Evolutionary conservation across 2,797 vertebrate species (phyloP), one percentile per base, ranked within the genome.

Genomic region (Tarsius wallacei): DNA sequence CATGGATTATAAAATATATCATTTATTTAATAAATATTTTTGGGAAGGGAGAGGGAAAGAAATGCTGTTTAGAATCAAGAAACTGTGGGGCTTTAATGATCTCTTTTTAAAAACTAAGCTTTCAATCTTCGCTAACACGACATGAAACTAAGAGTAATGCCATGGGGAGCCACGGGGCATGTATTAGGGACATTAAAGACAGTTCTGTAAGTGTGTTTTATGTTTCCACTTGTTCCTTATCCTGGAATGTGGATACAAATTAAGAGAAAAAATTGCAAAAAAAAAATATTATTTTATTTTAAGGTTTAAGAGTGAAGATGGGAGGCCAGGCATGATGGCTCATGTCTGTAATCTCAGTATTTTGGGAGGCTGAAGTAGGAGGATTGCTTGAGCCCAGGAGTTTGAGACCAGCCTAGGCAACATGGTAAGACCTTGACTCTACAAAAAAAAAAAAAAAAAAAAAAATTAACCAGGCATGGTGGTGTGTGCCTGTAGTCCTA

Each of bases 11-110:
- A 66, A 91, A 31, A 16, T 14, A 1, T 64, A 36, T 59, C 26
- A 87, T 78, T 33, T 73, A 47, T 31, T 78, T 90, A 92, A 71
- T 36, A 70, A 81, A 76, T 42, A 74, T 4, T 5, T 82, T 88
- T 61, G 21, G 61, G 1, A 51, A 14, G 19, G 28, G 22, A 47
- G 33, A 87, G 55, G 3, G 49, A 26, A 42, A 53, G 10, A 77
- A 73, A 53, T 26, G 26, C 21, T 77, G 53, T 80, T 91, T 71
- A 76, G 31, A 80, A 80, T 94, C 24, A 93, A 93, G 42, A 51
- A 81, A 59, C 47, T n/a, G 78, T 28, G 22, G 33, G 47, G 24
- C 26, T 64, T 82, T 87, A 80, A 24, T 73, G 22, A 19, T 83
- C 26, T 42, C 59, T 83, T 97, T 88, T 66, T 71, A 71, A 53